Evolutionary conservation across 2,113 vertebrate species (phyloP), one percentile per base, ranked within the genome.

Genomic region (Atherinomorus stipes): DNA sequence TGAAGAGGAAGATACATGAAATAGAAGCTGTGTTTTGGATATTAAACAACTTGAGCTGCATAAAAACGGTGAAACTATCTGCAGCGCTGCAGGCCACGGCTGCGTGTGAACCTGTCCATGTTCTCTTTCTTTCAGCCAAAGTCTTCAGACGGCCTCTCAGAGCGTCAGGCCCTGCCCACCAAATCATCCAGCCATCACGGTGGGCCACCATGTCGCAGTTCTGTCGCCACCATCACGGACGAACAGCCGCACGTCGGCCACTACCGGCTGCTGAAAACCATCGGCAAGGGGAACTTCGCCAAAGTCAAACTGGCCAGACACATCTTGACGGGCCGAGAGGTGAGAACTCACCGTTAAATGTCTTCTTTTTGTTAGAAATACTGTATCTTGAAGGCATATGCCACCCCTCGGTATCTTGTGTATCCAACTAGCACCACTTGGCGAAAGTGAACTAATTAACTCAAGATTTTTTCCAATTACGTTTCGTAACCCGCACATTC

Each of bases 211-310:
- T 77, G 78, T 53, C 77, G 90, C 22, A 82, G 83, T 85, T 76
- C 11, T 0, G 63, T 49, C 25, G 42, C 85, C 3, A 45, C 86
- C 18, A 1, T 54, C 60, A 45, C 60, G 4, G 91, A 91, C 19
- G 89, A 92, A 0, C 83, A 84, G 62, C 91, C 89, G 8, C 89
- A 90, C 23, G 47, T 91, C 1, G 91, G 91, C 22, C 89, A 90
- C 88, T 92, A 92, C 69, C 78, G 89, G 5, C 87, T 92, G 40
- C 68, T 90, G 56, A 92, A 92, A 56, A 92, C 91, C 74, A 90
- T 92, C 50, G 91, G 91, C 44, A 92, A 92, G 69, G 91, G 91
- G 21, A 92, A 92, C 88, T 92, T 92, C 11, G 91, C 91, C 56
- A 92, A 92, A 54, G 91, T 92, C 37, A 92, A 92, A 62, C 89